These are phyloP conservation scores for Anas acuta DNA, from an alignment of 2,797 vertebrate genomes.

Conservation along the genomic window DNA sequence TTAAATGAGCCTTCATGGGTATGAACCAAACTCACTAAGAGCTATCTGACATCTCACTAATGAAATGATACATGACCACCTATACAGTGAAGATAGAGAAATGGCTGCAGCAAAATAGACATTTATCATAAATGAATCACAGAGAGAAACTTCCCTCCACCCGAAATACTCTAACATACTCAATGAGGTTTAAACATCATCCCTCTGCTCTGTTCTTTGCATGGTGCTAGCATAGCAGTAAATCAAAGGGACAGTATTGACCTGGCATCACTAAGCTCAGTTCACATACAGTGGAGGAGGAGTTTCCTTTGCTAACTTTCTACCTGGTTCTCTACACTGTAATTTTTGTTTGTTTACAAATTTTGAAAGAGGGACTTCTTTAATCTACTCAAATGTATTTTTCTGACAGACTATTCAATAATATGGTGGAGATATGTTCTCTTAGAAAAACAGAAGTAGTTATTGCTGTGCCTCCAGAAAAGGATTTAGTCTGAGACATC, in stretches of 20 bases:
- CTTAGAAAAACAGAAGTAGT: neutral
- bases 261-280: neutral
- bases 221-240: neutral
- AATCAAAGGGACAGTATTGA: neutral
- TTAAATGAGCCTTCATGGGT: fast-evolving
- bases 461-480: neutral
- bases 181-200: neutral
- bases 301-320: constrained; percentile 22
- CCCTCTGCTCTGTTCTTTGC: neutral
- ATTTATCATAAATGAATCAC: neutral
- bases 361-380: neutral
- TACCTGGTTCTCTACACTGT: neutral
- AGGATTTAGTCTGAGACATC: neutral
- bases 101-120: neutral
- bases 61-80: neutral
- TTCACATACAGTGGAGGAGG: neutral
- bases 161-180: neutral
- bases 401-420: neutral
- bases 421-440: neutral
- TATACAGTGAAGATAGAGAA: neutral
- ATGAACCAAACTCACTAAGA: neutral
- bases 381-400: neutral
- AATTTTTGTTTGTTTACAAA: neutral
- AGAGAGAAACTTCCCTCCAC: neutral
- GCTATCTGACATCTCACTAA: neutral